A percentile compares a stretch with the other conserved stretches of the same genome.
Conservation (phyloP, 2,888 invertebrate genomes). For the Rotaria macrura region DNA sequence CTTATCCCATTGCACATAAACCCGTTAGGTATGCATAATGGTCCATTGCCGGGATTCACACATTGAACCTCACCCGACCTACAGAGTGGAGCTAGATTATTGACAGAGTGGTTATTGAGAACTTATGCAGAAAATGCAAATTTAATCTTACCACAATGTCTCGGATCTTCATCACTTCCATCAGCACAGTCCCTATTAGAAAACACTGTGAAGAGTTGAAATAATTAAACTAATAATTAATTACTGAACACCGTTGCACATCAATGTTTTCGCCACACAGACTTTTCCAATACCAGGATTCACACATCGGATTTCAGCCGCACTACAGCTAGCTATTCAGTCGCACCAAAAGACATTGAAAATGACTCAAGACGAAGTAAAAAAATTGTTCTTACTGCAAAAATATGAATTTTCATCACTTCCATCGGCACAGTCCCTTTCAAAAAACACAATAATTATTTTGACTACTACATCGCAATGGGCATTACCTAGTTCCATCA, state of each 20-base stretch:
- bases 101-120: too few species aligned
- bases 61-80: too few species aligned
- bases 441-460: not conserved
- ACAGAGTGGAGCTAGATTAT: too few species aligned
- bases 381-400: not conserved
- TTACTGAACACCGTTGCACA: not conserved
- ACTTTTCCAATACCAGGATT: not conserved
- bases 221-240: not conserved
- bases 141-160: not conserved
- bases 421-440: not conserved
- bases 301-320: not conserved
- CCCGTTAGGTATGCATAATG: too few species aligned
- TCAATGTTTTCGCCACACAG: not conserved
- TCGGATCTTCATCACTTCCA: not conserved
- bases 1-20: too few species aligned
- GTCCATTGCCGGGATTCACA: too few species aligned
- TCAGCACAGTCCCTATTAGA: not conserved
- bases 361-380: not conserved
- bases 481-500: too few species aligned
- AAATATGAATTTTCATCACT: not conserved
- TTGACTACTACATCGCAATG: too few species aligned
- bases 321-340: not conserved
- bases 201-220: not conserved
- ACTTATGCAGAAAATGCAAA: too few species aligned
- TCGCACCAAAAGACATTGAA: not conserved